Conservation (phyloP, 2,113 vertebrate species). For the Nematolebias whitei region DNA sequence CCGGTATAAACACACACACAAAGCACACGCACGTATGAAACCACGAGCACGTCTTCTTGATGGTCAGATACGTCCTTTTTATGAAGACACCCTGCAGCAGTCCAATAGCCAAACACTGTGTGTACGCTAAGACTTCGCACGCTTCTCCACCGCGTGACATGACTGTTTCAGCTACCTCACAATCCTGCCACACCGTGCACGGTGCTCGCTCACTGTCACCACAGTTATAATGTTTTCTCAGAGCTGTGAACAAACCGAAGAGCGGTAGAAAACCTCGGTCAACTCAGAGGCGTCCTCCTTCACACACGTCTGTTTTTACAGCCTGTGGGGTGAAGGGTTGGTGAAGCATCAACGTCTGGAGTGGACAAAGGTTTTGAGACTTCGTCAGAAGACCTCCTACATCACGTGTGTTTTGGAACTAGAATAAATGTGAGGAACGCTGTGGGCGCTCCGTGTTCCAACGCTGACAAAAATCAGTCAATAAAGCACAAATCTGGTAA, state of each 20-base stretch:
- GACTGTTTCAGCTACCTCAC: slow-evolving; percentile 31
- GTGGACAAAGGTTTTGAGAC: slow-evolving; percentile 16
- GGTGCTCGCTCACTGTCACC: slow-evolving; percentile 35
- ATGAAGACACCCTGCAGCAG: slow-evolving; percentile 23
- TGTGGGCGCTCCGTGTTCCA: slow-evolving; percentile 2
- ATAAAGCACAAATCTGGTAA: slow-evolving; percentile 1
- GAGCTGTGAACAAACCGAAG: slow-evolving; percentile 55
- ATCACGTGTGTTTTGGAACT: slow-evolving; percentile 4
- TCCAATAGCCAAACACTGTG: slow-evolving; percentile 31
- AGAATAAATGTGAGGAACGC: slow-evolving; percentile 9
- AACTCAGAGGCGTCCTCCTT: slow-evolving; percentile 38
- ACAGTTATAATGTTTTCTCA: slow-evolving; percentile 42
- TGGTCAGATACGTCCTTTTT: slow-evolving; percentile 28
- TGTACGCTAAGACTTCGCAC: slow-evolving; percentile 26
- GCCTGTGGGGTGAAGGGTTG: slow-evolving; percentile 8
- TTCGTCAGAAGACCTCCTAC: slow-evolving; percentile 3
- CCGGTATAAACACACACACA: slow-evolving; percentile 56
- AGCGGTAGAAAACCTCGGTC: slow-evolving; percentile 70
- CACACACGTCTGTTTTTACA: slow-evolving; percentile 15
- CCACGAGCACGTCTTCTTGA: slow-evolving; percentile 31
- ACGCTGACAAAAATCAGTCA: slow-evolving; percentile 1
- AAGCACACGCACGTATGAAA: slow-evolving; percentile 37
- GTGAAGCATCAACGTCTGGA: slow-evolving; percentile 1
- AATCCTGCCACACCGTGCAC: not conserved
- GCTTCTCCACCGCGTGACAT: slow-evolving; percentile 33